These are phyloP conservation scores for Argyra leucocephala DNA, from an alignment of 2,888 invertebrate species.

Conservation along the genomic window DNA sequence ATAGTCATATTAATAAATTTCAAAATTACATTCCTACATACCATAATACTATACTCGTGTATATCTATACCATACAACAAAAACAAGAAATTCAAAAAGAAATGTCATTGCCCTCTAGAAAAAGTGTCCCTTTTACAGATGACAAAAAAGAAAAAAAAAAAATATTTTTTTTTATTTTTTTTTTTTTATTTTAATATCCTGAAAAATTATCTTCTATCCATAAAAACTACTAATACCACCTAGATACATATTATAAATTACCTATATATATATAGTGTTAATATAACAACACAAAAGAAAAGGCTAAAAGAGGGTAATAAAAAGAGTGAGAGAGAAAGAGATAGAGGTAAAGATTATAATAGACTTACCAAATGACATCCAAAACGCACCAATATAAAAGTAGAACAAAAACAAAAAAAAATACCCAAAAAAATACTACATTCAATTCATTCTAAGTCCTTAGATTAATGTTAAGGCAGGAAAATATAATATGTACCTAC, in stretches of 20 bases:
- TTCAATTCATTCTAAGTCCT: background rate
- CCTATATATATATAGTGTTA: too few relatives aligned
- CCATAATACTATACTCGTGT: too few relatives aligned
- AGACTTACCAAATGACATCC: background rate
- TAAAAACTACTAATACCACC: background rate
- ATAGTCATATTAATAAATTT: too few relatives aligned
- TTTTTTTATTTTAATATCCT: background rate
- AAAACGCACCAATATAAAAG: background rate
- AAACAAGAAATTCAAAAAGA: background rate
- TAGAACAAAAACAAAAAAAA: too few relatives aligned
- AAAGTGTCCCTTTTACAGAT: background rate
- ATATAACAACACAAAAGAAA: too few relatives aligned
- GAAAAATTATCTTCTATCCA: constrained; percentile 1
- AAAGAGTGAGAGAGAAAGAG: background rate
- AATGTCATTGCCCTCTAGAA: background rate
- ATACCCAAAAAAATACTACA: too few relatives aligned
- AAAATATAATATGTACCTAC: background rate
- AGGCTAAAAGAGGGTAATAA: background rate
- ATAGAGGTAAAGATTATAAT: background rate
- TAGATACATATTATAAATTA: background rate
- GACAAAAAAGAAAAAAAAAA: too few relatives aligned
- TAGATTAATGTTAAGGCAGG: background rate
- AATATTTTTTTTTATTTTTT: too few relatives aligned
- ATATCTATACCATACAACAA: background rate
- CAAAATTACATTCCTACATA: too few relatives aligned